A percentile compares a stretch with the other conserved stretches of the same genome.
Conservation (phyloP, 2,888 invertebrate genomes). For the Stictocephala bisonia region DNA sequence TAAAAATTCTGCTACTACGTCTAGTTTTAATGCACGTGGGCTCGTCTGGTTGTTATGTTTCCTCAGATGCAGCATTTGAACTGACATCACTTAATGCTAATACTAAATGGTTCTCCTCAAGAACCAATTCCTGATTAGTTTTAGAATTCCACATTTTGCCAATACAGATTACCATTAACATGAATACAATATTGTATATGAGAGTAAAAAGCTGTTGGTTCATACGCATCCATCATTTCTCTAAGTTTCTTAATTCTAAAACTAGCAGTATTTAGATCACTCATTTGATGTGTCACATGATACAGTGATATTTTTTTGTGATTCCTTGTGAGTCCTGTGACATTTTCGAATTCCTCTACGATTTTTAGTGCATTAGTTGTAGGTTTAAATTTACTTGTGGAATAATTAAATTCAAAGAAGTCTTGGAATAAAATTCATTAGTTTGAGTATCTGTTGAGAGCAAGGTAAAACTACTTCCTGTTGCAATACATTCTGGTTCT, state of each 20-base stretch:
- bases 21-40: no score
- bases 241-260: neutral
- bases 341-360: neutral
- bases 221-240: neutral
- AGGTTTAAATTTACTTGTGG: neutral
- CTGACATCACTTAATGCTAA: no score
- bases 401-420: neutral
- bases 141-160: no score
- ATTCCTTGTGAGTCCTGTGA: neutral
- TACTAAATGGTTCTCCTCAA: no score
- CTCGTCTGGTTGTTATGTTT: no score
- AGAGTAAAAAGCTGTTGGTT: no score
- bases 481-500: neutral
- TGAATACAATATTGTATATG: no score
- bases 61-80: no score
- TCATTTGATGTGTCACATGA: neutral
- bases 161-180: no score
- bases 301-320: neutral
- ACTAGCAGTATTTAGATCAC: neutral
- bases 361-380: neutral
- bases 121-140: no score
- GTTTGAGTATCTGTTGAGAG: neutral
- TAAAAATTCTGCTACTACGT: no score
- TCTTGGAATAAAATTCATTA: neutral
- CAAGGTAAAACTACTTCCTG: neutral